phyloP scores from a whole-genome alignment of 2,797 vertebrate genomes.

The Pempheris klunzingeri region DNA sequence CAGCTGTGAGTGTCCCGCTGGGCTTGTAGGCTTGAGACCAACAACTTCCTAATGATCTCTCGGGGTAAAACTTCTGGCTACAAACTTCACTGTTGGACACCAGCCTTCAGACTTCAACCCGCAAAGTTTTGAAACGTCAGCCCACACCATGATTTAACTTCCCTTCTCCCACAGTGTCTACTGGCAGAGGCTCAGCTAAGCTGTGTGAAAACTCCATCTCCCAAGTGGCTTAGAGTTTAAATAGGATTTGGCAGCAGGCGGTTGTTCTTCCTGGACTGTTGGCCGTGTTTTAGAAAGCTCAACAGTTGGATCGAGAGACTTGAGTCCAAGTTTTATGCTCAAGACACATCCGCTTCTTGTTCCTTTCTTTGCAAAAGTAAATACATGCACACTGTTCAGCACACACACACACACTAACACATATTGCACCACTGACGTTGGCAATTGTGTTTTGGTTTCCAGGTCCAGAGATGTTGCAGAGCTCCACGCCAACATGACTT shows the following conservation, averaged over 20 bases:
- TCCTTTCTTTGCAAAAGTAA: conserved; percentile 25
- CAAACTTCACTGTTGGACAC: conserved; percentile 49
- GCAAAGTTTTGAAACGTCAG: conserved; percentile 58
- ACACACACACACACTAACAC: background rate
- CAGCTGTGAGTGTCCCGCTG: conserved; percentile 75
- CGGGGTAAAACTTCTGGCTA: conserved; percentile 41
- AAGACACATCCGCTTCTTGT: conserved; percentile 40
- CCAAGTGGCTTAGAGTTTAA: conserved; percentile 69
- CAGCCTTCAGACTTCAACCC: conserved; percentile 44
- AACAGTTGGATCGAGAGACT: conserved; percentile 14
- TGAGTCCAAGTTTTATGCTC: conserved; percentile 38
- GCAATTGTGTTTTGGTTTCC: conserved; percentile 16
- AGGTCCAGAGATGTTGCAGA: conserved; percentile 97
- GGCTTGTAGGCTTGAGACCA: conserved; percentile 61
- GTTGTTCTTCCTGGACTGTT: conserved; percentile 47
- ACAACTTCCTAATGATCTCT: conserved; percentile 68
- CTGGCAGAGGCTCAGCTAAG: conserved; percentile 62
- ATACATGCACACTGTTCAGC: background rate
- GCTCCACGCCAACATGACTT: conserved; percentile 90
- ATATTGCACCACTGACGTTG: background rate
- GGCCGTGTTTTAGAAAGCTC: conserved; percentile 47
- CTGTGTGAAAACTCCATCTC: conserved; percentile 81
- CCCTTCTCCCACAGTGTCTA: conserved; percentile 69
- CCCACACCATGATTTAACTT: conserved; percentile 66
- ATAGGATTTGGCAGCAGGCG: conserved; percentile 67